phyloP scores from a whole-genome alignment of 2,888 invertebrate species.

The Ophion ellenae region DNA sequence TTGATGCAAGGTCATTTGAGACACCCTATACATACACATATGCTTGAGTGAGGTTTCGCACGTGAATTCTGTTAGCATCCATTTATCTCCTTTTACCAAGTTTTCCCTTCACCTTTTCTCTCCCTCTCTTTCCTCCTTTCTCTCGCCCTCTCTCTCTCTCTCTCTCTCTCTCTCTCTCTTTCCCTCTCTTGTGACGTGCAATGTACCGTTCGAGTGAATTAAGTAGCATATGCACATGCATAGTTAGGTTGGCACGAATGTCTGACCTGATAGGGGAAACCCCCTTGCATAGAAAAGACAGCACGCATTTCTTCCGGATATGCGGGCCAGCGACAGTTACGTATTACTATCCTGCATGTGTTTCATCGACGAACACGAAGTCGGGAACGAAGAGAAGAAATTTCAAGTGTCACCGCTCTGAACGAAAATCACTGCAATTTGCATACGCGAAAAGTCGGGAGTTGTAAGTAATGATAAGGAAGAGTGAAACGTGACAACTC shows the following conservation, averaged over 20 bases:
- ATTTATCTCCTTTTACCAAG: slow-evolving; percentile 39
- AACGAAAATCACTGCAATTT: no score
- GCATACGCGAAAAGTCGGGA: no score
- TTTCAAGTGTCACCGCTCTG: no score
- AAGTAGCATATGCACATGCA: slow-evolving; percentile 29
- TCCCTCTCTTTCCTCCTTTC: neutral
- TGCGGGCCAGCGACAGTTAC: slow-evolving; percentile 42
- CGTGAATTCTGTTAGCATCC: slow-evolving; percentile 38
- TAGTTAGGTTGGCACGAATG: slow-evolving; percentile 3
- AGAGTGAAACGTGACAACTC: no score
- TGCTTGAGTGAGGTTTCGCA: slow-evolving; percentile 44
- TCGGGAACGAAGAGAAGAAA: neutral
- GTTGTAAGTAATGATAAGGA: no score
- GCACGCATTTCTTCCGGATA: slow-evolving; percentile 21
- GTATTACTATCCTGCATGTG: neutral
- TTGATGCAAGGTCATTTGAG: no score
- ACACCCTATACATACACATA: slow-evolving; percentile 4
- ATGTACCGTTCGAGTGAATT: slow-evolving; percentile 27
- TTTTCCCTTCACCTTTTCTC: slow-evolving; percentile 18
- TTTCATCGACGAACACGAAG: slow-evolving; percentile 2
- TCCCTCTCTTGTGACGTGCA: neutral
- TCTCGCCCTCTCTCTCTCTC: neutral
- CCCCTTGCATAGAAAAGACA: slow-evolving; percentile 37
- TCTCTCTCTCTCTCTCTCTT: slow-evolving; percentile 7
- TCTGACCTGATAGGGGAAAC: slow-evolving; percentile 34